A percentile compares a stretch with the other conserved stretches of the same genome.
These are phyloP conservation scores for Odontamblyopus rebecca DNA, from an alignment of 2,797 vertebrate genomes.

Conservation along the genomic window DNA sequence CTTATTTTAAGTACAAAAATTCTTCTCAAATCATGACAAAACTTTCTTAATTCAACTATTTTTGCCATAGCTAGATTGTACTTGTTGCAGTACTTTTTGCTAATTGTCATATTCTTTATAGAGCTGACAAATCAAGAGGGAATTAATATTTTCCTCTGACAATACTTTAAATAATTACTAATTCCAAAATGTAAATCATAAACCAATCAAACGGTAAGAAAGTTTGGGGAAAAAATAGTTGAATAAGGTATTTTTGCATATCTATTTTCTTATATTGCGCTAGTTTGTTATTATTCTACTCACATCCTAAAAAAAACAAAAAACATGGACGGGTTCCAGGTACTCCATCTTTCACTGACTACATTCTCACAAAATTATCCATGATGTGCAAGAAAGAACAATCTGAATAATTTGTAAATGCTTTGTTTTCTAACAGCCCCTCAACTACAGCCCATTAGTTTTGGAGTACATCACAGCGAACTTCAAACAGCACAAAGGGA, in stretches of 20 bases:
- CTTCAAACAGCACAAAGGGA: slow-evolving; percentile 28
- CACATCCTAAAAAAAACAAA: background rate
- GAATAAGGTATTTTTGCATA: background rate
- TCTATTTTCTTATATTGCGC: background rate
- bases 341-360: background rate
- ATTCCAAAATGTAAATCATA: background rate
- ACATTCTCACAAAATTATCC: slow-evolving; percentile 1
- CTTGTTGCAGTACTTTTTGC: background rate
- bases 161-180: background rate
- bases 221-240: background rate
- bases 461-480: slow-evolving; percentile 29
- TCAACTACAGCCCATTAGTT: slow-evolving; percentile 16
- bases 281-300: background rate
- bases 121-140: background rate
- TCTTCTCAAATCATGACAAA: no score
- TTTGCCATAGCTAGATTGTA: no score
- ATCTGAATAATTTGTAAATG: slow-evolving; percentile 4
- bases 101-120: background rate
- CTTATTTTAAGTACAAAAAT: no score
- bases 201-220: background rate
- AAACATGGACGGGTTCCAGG: background rate
- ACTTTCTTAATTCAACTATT: no score
- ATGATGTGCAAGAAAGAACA: slow-evolving; percentile 6
- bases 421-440: slow-evolving; percentile 19
- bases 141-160: background rate